Evolutionary conservation across 2,113 vertebrate genomes (phyloP), one percentile per base, ranked within the genome.

Genomic region (Ctenomys sociabilis): DNA sequence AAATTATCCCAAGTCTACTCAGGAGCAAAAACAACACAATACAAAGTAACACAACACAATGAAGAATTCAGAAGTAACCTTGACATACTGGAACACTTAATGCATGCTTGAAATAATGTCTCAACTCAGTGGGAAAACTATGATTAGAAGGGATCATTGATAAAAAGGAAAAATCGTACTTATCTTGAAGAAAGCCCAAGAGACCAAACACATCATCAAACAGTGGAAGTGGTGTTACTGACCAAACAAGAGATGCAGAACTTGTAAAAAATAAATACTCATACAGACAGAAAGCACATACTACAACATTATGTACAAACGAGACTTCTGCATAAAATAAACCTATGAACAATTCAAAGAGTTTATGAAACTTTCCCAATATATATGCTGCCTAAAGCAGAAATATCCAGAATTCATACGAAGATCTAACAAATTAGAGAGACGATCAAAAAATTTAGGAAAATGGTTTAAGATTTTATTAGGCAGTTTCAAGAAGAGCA

Each of bases 71-170:
- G 35, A 68, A 82, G 85, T 77, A 88, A 94, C 37, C 37, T 32
- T 40, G 7, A 40, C 59, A 22, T 54, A 59, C 57, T 22, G 72
- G 49, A 80, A 8, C 85, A 80, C 70, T 88, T 84, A 75, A 43
- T 40, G 21, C 61, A n/a, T 64, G 7, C n/a, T 75, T 63, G 49
- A 64, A 28, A 93, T 87, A 57, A 30, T 59, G 85, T 30, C n/a
- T 95, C 24, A 93, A 66, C 35, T 94, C 26, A 90, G 11, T 75
- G 43, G 49, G 12, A 54, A 92, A 94, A 77, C 75, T 26, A 68
- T 80, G 22, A 11, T 93, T 72, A 88, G 93, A 91, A 95, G 63
- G 68, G 1, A 89, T 84, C 88, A 61, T 64, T 3, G 3, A 24
- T 13, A 89, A 35, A 16, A 85, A 92, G 49, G 13, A 86, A 97